These are phyloP conservation scores for Halocynthia aurantium DNA, from an alignment of 23 tunicate species.

Conservation along the genomic window DNA sequence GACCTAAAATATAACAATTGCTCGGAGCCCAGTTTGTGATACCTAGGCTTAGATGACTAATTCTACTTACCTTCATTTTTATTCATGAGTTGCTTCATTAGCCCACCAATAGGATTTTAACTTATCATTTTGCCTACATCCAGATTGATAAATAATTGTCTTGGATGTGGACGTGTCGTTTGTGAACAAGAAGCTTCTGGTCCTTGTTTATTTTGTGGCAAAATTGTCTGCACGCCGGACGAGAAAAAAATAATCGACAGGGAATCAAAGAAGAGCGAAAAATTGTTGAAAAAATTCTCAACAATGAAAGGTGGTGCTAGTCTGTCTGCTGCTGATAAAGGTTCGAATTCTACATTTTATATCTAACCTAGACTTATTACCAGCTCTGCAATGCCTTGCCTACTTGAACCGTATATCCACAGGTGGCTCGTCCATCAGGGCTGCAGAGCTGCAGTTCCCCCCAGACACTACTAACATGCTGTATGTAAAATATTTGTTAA, in stretches of 20 bases:
- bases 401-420: too few relatives aligned
- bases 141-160: slow-evolving; percentile 90
- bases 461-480: too few relatives aligned
- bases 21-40: background rate
- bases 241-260: slow-evolving; percentile 56
- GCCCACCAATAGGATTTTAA: background rate
- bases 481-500: too few relatives aligned
- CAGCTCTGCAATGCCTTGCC: too few relatives aligned
- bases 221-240: slow-evolving; percentile 65
- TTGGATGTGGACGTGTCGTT: slow-evolving; percentile 92
- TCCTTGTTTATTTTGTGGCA: slow-evolving; percentile 95
- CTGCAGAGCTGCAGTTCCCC: too few relatives aligned
- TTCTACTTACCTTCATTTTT: too few relatives aligned
- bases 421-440: too few relatives aligned
- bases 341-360: too few relatives aligned
- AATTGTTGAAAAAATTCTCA: slow-evolving; percentile 46
- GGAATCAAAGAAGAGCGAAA: slow-evolving; percentile 82
- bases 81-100: too few relatives aligned
- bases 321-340: too few relatives aligned
- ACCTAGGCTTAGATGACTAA: background rate
- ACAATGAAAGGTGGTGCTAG: background rate
- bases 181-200: slow-evolving; percentile 99
- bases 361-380: too few relatives aligned
- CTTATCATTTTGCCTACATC: background rate
- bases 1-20: too few relatives aligned